Conservation (phyloP, 2,113 vertebrate genomes). For the Oxygymnocypris stewartii region DNA sequence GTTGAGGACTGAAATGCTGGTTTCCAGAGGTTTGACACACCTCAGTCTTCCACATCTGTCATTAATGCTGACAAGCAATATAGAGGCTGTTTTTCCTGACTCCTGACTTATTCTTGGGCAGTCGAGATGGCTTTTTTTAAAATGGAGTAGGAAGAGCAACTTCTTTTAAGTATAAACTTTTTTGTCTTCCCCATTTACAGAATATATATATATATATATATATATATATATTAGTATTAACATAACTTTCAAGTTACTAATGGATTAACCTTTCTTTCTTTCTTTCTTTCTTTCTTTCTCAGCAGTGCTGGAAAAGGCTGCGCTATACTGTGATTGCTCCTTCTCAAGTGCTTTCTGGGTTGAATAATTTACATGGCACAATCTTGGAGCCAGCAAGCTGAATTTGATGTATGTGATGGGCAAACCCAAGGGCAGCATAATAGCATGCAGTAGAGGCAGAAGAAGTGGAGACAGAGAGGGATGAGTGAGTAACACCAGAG, state of each 20-base stretch:
- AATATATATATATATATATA: too few species aligned
- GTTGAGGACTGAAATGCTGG: not conserved
- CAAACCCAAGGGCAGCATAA: slow-evolving; percentile 27
- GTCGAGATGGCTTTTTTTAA: not conserved
- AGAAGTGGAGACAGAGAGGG: slow-evolving; percentile 3
- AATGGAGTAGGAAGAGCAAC: not conserved
- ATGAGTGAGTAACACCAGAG: slow-evolving; percentile 35
- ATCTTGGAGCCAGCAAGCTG: slow-evolving; percentile 1
- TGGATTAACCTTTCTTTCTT: too few species aligned
- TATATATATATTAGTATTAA: too few species aligned
- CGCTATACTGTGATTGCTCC: not conserved
- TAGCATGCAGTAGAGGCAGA: slow-evolving; percentile 23
- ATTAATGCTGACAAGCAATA: not conserved
- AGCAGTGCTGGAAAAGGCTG: not conserved
- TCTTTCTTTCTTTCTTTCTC: not conserved
- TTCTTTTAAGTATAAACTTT: not conserved
- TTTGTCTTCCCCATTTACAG: not conserved
- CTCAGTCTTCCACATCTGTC: not conserved
- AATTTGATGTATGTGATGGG: slow-evolving; percentile 36
- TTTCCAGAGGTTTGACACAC: not conserved
- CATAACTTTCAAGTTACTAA: too few species aligned
- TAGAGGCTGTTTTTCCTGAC: slow-evolving; percentile 11
- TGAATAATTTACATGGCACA: slow-evolving; percentile 42
- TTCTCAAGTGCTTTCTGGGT: slow-evolving; percentile 8
- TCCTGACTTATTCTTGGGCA: not conserved